phyloP scores from a whole-genome alignment of 1,140 invertebrate genomes.

The Leptinotarsa lineolata region DNA sequence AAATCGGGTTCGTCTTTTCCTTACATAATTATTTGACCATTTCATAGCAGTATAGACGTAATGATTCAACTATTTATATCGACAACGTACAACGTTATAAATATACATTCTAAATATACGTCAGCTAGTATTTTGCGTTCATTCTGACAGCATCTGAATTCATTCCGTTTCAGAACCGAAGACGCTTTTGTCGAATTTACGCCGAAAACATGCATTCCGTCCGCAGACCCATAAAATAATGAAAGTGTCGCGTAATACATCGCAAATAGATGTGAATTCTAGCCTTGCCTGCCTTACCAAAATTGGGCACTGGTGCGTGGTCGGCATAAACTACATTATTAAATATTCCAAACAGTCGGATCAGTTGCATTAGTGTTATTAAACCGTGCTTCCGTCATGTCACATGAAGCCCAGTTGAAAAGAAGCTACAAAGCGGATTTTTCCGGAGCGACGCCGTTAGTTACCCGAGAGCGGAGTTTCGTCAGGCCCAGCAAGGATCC shows the following conservation, averaged over 20 bases:
- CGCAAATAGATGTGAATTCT: conserved; percentile 23
- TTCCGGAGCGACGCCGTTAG: conserved; percentile 33
- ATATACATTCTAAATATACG: conserved; percentile 48
- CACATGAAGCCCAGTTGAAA: conserved; percentile 41
- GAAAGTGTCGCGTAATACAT: conserved; percentile 32
- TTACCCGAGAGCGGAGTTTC: conserved; percentile 52
- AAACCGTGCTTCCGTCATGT: conserved; percentile 23
- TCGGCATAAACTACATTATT: conserved; percentile 32
- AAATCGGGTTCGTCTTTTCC: conserved; percentile 27
- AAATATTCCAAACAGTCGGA: conserved; percentile 9
- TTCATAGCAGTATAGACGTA: conserved; percentile 19
- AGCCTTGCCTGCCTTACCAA: conserved; percentile 49
- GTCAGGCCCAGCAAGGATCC: conserved; percentile 47
- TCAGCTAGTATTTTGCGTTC: conserved; percentile 31
- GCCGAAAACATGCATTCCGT: conserved; percentile 26
- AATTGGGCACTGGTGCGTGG: conserved; percentile 47
- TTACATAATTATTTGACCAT: conserved; percentile 35
- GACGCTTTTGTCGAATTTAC: not conserved
- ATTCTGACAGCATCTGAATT: conserved; percentile 22
- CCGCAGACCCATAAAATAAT: conserved; percentile 24
- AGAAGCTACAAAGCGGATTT: conserved; percentile 53
- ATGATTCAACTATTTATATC: conserved; percentile 44
- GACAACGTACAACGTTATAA: conserved; percentile 41
- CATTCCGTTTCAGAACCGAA: not conserved
- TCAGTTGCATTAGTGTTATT: conserved; percentile 9